Base-by-base conservation (phyloP, 2,113 vertebrate species). In the Felis chaus region DNA sequence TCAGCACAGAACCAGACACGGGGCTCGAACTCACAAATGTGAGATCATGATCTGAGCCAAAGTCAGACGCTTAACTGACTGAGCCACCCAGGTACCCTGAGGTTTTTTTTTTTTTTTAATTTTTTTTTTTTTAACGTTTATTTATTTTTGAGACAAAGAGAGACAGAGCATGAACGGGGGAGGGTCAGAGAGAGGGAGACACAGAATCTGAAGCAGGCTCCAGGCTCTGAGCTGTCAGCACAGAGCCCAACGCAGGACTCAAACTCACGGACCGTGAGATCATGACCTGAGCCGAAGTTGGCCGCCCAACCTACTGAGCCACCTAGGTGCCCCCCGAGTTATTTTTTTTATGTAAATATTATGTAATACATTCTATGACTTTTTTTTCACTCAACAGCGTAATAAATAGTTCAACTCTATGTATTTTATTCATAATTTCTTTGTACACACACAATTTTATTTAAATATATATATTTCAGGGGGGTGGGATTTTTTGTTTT, bases 341-440 rank as follows among this genome's bases (percentile, higher is more conserved):
- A 39, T 45, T 45, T 68, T n/a, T 83, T 29, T 61, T 66, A 88
- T n/a, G 29, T 92, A 87, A 89, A 31, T 85, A 71, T 73, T 87
- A 78, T 50, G 19, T 23, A 29, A 65, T 63, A 41, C 33, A 45
- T 74, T 92, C n/a, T 39, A 12, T 63, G 27, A 80, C 25, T 27
- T 57, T 61, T 91, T 91, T 87, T 65, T 27, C 29, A 76, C 15
- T 74, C 41, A 90, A 27, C 45, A 89, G 1, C 50, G 18, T 61
- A 71, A 71, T 33, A 84, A 33, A 18, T 68, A 73, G 55, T 94
- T 73, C 33, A 82, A 1, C 27, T 65, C 18, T 19, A 36, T 36
- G 36, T 36, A 36, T 36, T 36, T 36, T 36, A 31, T 53, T 65
- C 57, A 15, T 66, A 83, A 76, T 76, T 66, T 76, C 57, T 82